Conservation (phyloP, 2,797 vertebrate species). For the Protonibea diacanthus region DNA sequence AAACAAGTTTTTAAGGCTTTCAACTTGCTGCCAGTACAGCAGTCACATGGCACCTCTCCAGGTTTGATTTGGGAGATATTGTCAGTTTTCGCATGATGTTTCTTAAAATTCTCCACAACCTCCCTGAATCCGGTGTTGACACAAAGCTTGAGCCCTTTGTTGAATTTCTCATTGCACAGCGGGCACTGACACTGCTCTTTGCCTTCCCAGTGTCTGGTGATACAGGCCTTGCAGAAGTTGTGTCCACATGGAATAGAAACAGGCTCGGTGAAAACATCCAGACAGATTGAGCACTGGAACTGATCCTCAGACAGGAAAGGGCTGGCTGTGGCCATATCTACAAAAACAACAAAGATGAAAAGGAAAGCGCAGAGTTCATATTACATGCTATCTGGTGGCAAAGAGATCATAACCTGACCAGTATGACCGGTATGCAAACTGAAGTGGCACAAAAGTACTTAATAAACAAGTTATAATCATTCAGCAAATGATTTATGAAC, state of each 20-base stretch:
- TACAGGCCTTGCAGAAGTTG: conserved; percentile 72
- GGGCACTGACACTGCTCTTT: conserved; percentile 57
- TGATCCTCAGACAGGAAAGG: conserved; percentile 59
- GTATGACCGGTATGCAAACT: neutral
- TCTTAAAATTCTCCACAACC: conserved; percentile 64
- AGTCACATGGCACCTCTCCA: conserved; percentile 67
- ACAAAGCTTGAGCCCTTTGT: conserved; percentile 47
- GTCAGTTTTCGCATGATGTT: neutral
- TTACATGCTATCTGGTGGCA: neutral
- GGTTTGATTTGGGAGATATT: neutral
- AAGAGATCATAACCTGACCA: neutral
- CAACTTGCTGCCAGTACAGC: conserved; percentile 32
- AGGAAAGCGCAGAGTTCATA: neutral
- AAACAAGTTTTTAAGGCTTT: conserved; percentile 71
- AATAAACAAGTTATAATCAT: neutral
- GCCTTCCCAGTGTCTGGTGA: conserved; percentile 52
- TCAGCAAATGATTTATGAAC: neutral
- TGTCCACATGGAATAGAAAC: conserved; percentile 74
- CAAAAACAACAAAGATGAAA: neutral
- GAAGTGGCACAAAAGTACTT: neutral
- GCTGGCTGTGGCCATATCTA: conserved; percentile 53
- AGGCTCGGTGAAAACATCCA: conserved; percentile 68
- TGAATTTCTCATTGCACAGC: conserved; percentile 59
- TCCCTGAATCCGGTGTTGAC: conserved; percentile 68
- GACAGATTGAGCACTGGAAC: conserved; percentile 68